phyloP scores from a whole-genome alignment of 2,113 vertebrate genomes.

The Pavo muticus region DNA sequence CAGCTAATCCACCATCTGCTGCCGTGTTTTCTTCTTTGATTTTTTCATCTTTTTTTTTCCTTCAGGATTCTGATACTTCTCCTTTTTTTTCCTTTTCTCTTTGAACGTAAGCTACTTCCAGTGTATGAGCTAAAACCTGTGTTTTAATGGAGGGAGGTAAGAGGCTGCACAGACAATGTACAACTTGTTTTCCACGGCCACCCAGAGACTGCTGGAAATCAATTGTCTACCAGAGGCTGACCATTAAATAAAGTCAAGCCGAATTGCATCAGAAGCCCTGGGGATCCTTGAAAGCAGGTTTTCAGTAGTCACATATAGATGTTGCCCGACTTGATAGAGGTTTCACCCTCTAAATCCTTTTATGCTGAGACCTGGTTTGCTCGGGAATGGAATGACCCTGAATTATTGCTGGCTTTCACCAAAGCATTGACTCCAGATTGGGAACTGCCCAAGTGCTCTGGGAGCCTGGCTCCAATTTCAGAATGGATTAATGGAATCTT shows the following conservation, averaged over 20 bases:
- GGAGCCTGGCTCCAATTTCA: not conserved
- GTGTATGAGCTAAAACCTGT: not conserved
- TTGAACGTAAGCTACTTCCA: not conserved
- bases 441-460: not conserved
- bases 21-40: not conserved
- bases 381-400: not conserved
- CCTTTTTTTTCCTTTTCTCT: not conserved
- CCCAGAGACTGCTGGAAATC: constrained; percentile 6
- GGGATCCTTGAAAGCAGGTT: not conserved
- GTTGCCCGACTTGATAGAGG: not conserved
- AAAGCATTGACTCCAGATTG: not conserved
- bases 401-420: not conserved
- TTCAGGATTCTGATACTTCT: not conserved
- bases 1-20: not conserved
- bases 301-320: not conserved
- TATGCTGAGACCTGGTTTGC: not conserved
- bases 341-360: not conserved
- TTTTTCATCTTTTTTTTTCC: not conserved
- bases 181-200: not conserved
- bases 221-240: not conserved
- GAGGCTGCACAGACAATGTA: not conserved
- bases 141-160: not conserved
- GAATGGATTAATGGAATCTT: not conserved
- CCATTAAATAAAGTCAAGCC: constrained; percentile 1
- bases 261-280: not conserved